phyloP scores from a whole-genome alignment of 2,113 vertebrate genomes.

The Noctilio leporinus region DNA sequence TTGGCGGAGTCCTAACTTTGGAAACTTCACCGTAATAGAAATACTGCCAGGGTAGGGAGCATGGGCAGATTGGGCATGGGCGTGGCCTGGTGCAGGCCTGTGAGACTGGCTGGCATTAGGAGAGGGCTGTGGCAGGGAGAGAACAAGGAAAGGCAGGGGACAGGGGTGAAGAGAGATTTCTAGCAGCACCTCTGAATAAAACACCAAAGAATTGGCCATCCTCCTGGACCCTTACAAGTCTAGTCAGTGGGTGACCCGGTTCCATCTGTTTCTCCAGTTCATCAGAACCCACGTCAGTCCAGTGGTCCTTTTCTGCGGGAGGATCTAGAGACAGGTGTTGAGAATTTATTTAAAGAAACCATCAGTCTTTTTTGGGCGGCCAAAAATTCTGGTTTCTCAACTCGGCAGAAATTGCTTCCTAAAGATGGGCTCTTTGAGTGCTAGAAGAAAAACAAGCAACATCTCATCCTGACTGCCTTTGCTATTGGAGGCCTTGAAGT shows the following conservation, averaged over 20 bases:
- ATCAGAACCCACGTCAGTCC: not conserved
- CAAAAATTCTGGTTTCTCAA: slow-evolving; percentile 31
- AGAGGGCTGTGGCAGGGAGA: not conserved
- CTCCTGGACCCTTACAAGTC: not conserved
- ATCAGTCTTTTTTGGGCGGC: slow-evolving; percentile 31
- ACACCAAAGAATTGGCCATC: not conserved
- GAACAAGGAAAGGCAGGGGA: not conserved
- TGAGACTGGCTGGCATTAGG: not conserved
- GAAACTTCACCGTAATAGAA: slow-evolving; percentile 64
- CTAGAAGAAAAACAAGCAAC: not conserved
- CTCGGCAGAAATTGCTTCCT: slow-evolving; percentile 11
- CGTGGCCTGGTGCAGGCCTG: fast-evolving
- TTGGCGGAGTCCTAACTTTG: slow-evolving; percentile 77
- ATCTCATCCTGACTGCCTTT: not conserved
- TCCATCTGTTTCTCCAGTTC: not conserved
- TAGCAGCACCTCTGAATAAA: not conserved
- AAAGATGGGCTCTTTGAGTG: slow-evolving; percentile 1
- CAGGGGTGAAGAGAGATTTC: not conserved
- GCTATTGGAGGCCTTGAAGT: not conserved
- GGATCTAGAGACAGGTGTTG: slow-evolving; percentile 29
- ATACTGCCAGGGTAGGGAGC: not conserved
- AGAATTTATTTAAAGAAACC: slow-evolving; percentile 34
- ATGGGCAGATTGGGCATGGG: not conserved
- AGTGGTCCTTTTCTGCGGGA: not conserved
- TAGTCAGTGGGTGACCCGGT: not conserved